Evolutionary conservation across 2,113 vertebrate genomes (phyloP), one percentile per base, ranked within the genome.

Genomic region (Neolamprologus sp.): DNA sequence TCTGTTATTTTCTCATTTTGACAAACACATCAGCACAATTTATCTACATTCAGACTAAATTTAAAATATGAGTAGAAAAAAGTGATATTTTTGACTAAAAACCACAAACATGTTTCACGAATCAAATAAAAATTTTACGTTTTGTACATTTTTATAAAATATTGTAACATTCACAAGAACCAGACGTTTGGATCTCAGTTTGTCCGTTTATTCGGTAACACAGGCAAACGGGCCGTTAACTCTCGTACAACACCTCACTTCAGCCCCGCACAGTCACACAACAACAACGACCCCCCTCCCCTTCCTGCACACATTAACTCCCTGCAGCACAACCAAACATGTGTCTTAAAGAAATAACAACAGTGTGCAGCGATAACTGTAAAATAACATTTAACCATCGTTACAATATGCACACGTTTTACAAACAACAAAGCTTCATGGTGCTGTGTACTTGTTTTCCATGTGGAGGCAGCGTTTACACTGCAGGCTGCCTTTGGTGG

Each of bases 281-380:
- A 42, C 40, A 42, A 13, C 3, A 0, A 42, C 1, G 37, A 42
- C 40, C 0, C 40, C 35, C 40, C 40, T 42, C 40, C 40, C 40
- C 40, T 42, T 3, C 40, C 40, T 42, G 40, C 40, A 42, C 40
- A 42, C 11, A 42, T 0, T 42, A 42, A 13, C 11, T 13, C 40
- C 40, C 40, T 13, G 40, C 40, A 42, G 40, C 40, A 42, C 40
- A 42, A 42, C 12, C 40, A 5, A 0, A 42, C 40, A 42, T 42
- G 40, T 42, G 0, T 42, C 40, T 42, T 42, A 42, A 0, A 42
- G 0, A 0, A 42, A 42, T 1, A 42, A 42, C 40, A 42, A 42
- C 40, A 42, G 12, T 42, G 40, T 6, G 40, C 40, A 42, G 40
- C 13, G 40, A 13, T 2, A 42, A 45, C 40, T 13, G 40, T 42